A percentile compares a stretch with the other conserved stretches of the same genome.
Evolutionary conservation across 2,888 invertebrate species (phyloP).

Genomic region (Ferdinandea cuprea): DNA sequence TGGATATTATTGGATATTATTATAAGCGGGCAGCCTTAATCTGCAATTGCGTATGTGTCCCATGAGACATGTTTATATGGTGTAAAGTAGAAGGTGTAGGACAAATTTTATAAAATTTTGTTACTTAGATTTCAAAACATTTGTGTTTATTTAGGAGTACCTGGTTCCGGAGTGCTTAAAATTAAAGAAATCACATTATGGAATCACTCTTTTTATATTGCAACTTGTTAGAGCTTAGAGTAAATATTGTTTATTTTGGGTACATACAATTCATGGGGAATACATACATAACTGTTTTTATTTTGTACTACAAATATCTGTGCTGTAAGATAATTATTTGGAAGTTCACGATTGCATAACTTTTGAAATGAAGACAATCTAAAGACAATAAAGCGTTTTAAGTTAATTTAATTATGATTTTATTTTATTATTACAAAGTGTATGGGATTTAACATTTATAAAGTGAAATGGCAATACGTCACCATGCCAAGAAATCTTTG

Average conservation of each 20-base stretch:
- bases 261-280: too few relatives aligned
- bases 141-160: conserved; percentile 1
- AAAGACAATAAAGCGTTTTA: too few relatives aligned
- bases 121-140: not conserved
- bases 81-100: not conserved
- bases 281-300: too few relatives aligned
- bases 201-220: not conserved
- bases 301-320: too few relatives aligned
- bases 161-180: not conserved
- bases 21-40: conserved; percentile 23
- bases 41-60: conserved; percentile 2
- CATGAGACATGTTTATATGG: not conserved
- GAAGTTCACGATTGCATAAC: too few relatives aligned
- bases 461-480: too few relatives aligned
- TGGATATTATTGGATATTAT: conserved; percentile 2
- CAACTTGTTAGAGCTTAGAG: not conserved
- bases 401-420: too few relatives aligned
- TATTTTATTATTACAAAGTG: too few relatives aligned
- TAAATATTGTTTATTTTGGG: not conserved
- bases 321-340: too few relatives aligned
- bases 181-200: not conserved
- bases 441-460: too few relatives aligned
- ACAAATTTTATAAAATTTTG: not conserved
- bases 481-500: too few relatives aligned
- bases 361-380: too few relatives aligned